A percentile compares a stretch with the other conserved stretches of the same genome.
Conservation (phyloP, 2,797 vertebrate species). For the Malurus leucopterus region DNA sequence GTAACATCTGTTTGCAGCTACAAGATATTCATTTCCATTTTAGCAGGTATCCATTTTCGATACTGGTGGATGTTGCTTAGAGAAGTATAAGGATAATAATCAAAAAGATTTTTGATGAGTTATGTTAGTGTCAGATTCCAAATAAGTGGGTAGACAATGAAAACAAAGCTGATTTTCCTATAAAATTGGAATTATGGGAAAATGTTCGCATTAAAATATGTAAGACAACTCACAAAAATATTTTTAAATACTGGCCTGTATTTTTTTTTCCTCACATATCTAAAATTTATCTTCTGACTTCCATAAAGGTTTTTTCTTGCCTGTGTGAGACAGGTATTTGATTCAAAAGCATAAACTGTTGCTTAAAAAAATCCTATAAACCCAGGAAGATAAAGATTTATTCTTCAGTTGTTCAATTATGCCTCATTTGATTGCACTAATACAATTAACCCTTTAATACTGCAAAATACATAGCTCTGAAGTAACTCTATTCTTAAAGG, state of each 20-base stretch:
- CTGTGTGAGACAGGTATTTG: background rate
- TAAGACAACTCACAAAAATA: background rate
- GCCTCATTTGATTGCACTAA: background rate
- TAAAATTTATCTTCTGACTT: background rate
- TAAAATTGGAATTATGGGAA: background rate
- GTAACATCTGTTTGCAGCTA: background rate
- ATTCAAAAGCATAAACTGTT: background rate
- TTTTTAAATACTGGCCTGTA: background rate
- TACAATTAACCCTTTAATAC: background rate
- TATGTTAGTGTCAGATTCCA: background rate
- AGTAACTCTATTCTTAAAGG: background rate
- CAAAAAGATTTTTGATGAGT: background rate
- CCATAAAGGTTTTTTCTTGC: background rate
- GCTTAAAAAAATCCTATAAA: background rate
- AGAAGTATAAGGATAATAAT: constrained; percentile 8
- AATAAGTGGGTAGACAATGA: background rate
- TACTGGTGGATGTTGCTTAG: background rate
- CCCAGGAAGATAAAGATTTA: background rate
- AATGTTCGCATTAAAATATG: background rate
- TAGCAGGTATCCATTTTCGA: background rate
- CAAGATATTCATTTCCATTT: constrained; percentile 38
- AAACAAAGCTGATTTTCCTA: background rate
- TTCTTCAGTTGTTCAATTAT: background rate
- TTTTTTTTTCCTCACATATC: background rate
- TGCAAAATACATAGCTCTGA: background rate